Percentiles rank a stretch among this genome's conserved stretches.
phyloP scores from a whole-genome alignment of 2,888 invertebrate species.

The Drosophila percnosoma region DNA sequence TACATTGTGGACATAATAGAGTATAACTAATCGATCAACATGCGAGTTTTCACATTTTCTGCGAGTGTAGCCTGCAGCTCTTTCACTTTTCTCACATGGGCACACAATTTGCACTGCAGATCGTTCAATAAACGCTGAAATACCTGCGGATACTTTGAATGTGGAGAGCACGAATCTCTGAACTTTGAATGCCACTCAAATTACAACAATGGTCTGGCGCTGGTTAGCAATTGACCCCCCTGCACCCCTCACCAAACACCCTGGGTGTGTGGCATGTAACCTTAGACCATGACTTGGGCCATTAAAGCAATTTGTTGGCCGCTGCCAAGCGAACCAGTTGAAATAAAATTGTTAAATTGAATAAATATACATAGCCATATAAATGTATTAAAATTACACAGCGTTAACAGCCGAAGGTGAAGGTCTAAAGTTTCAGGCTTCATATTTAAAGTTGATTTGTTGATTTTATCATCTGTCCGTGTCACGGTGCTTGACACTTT shows the following conservation, averaged over 20 bases:
- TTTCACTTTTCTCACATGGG: conserved; percentile 57
- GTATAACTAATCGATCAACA: neutral
- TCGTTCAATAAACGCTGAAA: conserved; percentile 56
- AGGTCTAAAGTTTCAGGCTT: conserved; percentile 48
- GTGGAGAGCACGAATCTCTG: conserved; percentile 32
- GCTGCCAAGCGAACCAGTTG: conserved; percentile 34
- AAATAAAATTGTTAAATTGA: conserved; percentile 59
- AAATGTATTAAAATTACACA: conserved; percentile 69
- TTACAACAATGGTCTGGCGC: conserved; percentile 49
- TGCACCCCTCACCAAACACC: neutral
- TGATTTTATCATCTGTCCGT: conserved; percentile 11
- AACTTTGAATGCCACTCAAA: conserved; percentile 61
- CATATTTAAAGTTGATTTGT: conserved; percentile 7
- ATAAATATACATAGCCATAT: conserved; percentile 6
- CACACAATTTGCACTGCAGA: conserved; percentile 56
- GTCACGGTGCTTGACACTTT: conserved; percentile 65
- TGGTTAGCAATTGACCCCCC: conserved; percentile 22
- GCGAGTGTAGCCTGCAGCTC: conserved; percentile 41
- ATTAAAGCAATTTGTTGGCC: conserved; percentile 47
- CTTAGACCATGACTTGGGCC: conserved; percentile 48
- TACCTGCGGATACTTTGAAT: conserved; percentile 7
- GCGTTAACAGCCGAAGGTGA: conserved; percentile 64
- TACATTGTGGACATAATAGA: neutral
- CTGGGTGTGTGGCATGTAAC: conserved; percentile 32
- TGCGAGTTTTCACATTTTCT: conserved; percentile 20